Percentiles rank a stretch among this genome's conserved stretches.
phyloP scores from a whole-genome alignment of 2,888 invertebrate species.

The Tineola bisselliella region DNA sequence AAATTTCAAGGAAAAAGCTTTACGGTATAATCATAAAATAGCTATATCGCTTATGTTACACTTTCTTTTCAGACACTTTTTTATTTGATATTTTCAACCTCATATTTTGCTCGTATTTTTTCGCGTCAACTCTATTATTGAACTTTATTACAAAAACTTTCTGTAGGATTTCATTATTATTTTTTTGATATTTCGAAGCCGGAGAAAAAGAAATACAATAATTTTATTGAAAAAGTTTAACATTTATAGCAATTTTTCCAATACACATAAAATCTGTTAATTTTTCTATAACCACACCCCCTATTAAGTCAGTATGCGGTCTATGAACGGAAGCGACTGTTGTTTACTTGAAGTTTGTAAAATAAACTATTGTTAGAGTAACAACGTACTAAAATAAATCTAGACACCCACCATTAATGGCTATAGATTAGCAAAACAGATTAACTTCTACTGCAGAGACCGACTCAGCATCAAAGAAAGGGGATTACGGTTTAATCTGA shows the following conservation, averaged over 20 bases:
- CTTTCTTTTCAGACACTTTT: background rate
- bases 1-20: background rate
- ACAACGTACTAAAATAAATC: background rate
- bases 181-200: too few relatives aligned
- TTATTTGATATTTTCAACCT: background rate
- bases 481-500: constrained; percentile 61
- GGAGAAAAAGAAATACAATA: too few relatives aligned
- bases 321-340: too few relatives aligned
- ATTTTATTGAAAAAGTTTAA: too few relatives aligned
- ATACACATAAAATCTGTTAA: too few relatives aligned
- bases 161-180: too few relatives aligned
- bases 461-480: constrained; percentile 55
- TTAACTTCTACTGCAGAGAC: constrained; percentile 51
- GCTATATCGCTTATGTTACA: background rate
- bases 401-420: background rate
- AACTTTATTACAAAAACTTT: too few relatives aligned
- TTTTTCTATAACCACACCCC: too few relatives aligned
- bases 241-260: too few relatives aligned
- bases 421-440: constrained; percentile 14
- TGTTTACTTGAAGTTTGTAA: too few relatives aligned
- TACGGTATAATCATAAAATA: background rate
- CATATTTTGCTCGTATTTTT: background rate
- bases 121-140: too few relatives aligned
- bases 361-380: background rate
- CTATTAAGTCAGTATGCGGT: too few relatives aligned